Evolutionary conservation across 2,888 invertebrate genomes (phyloP), one percentile per base, ranked within the genome.

Genomic region (Bellardia pandia): DNA sequence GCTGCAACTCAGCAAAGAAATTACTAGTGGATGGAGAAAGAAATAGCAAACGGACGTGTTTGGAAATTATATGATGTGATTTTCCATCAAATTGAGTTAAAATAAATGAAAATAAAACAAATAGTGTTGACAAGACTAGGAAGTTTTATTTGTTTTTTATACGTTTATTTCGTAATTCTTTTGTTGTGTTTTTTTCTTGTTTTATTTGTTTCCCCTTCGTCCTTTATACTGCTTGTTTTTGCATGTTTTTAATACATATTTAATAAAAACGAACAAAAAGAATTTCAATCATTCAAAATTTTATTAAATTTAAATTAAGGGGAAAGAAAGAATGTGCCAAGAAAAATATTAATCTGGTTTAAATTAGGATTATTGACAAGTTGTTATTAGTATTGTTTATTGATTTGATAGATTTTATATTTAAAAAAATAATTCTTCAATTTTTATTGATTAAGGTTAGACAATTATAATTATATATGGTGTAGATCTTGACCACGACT

Each of bases 21-120:
- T 76, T 75, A 60, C 64, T 53, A 56, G 37, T 76, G 75, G 72
- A 53, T 56, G 23, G 14, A 64, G 37, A 53, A 60, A 68, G 85
- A 62, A 81, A 86, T 84, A 89, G 88, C 77, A 86, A 85, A 85
- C 89, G 91, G 90, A 93, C 93, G 93, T 93, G 93, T 93, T 92
- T 91, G 91, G 93, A 93, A 93, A 93, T 92, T 92, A 93, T 93
- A 93, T 92, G 92, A 93, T 92, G 91, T 92, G 93, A 93, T 93
- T 93, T 93, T 91, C 91, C 91, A 92, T 91, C 90, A 92, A 92
- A 91, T 92, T 91, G 92, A 91, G 91, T 91, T 91, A 85, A 85
- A 85, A 81, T 81, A 81, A 80, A 79, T 80, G 76, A 84, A 82
- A 78, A 86, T 78, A 82, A 62, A 74, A 62, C 78, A 77, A 78